phyloP scores from a whole-genome alignment of 2,888 invertebrate genomes.

The Diachrysia chrysitis region DNA sequence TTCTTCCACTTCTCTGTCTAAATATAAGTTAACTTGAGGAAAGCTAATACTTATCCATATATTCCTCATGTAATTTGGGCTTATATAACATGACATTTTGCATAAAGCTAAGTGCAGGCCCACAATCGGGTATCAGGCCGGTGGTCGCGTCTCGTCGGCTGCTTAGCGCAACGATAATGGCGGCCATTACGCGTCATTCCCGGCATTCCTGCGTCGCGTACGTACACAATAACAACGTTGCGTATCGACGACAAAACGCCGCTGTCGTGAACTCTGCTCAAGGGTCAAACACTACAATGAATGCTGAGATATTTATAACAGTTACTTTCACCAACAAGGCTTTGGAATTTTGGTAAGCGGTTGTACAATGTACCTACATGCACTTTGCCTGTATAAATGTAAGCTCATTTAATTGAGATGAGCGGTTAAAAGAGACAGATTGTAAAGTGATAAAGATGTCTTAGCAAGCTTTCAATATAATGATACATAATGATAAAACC shows the following conservation, averaged over 20 bases:
- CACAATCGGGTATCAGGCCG: constrained; percentile 58
- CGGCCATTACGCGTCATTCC: constrained; percentile 69
- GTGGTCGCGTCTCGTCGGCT: constrained; percentile 68
- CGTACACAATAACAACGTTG: constrained; percentile 59
- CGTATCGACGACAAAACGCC: constrained; percentile 56
- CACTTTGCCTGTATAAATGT: constrained; percentile 15
- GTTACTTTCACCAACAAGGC: constrained; percentile 51
- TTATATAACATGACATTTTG: constrained; percentile 15
- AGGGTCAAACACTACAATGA: constrained; percentile 51
- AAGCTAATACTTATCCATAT: neutral
- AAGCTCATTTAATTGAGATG: neutral
- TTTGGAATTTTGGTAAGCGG: constrained; percentile 43
- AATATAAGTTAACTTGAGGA: neutral
- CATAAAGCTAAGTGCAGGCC: constrained; percentile 37
- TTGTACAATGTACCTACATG: constrained; percentile 30
- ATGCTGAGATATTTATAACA: constrained; percentile 49
- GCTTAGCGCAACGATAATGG: constrained; percentile 71
- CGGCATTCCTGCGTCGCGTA: constrained; percentile 63
- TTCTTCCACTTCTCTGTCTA: neutral
- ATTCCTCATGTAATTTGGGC: neutral
- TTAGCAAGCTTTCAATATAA: neutral
- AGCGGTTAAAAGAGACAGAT: neutral
- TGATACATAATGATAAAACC: constrained; percentile 1
- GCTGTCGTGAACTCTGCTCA: constrained; percentile 46
- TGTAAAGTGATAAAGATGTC: neutral